Percentiles rank a stretch among this genome's conserved stretches.
These are phyloP conservation scores for Caradrina kadenii DNA, from an alignment of 2,888 invertebrate genomes.

Conservation along the genomic window DNA sequence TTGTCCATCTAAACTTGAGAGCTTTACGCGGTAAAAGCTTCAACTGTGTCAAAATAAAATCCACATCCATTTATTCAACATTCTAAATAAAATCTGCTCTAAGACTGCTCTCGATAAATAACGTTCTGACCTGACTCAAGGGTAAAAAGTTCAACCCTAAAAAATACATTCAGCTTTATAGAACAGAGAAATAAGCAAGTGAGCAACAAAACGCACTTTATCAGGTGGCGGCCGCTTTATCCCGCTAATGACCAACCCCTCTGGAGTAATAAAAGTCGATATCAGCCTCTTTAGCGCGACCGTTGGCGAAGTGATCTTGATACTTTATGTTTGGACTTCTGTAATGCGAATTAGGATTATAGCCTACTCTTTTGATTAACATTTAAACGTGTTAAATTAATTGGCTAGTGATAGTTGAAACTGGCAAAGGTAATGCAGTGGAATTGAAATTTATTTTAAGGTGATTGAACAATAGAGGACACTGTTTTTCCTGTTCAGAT, in stretches of 20 bases:
- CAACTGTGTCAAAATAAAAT: constrained; percentile 17
- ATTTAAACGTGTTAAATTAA: not conserved
- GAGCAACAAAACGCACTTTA: constrained; percentile 91
- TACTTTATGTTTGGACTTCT: constrained; percentile 62
- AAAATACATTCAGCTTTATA: constrained; percentile 67
- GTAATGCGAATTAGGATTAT: not conserved
- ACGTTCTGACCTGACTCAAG: constrained; percentile 57
- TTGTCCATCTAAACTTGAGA: not conserved
- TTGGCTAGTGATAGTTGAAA: not conserved
- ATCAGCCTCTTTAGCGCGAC: constrained; percentile 79
- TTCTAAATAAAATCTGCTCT: constrained; percentile 19
- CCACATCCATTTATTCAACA: constrained; percentile 14
- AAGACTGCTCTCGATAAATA: constrained; percentile 47
- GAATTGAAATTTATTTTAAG: not conserved
- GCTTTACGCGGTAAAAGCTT: not conserved
- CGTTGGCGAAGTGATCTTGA: constrained; percentile 70
- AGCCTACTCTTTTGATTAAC: not conserved
- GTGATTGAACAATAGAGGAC: not conserved
- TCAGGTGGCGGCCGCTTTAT: constrained; percentile 90
- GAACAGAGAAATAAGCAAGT: constrained; percentile 81
- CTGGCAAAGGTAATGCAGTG: not conserved
- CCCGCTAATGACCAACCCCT: constrained; percentile 90
- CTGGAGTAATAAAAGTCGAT: constrained; percentile 90
- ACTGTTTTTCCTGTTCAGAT: not conserved
- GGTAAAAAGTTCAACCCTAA: constrained; percentile 65